phyloP scores from a whole-genome alignment of 2,888 invertebrate species.

The Hypolimnas misippus region DNA sequence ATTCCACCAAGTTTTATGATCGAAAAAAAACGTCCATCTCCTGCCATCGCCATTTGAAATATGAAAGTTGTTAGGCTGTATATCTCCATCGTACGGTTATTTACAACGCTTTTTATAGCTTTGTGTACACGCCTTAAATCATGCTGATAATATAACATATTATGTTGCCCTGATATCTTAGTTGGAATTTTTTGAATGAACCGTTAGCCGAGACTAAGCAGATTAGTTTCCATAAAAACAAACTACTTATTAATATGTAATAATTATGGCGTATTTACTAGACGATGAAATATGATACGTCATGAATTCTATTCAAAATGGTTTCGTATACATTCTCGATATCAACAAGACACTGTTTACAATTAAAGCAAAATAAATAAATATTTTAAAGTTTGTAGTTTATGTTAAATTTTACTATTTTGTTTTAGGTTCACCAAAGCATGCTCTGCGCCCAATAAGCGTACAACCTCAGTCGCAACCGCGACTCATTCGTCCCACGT shows the following conservation, averaged over 20 bases:
- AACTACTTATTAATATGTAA: background rate
- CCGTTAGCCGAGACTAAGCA: background rate
- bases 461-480: slow-evolving; percentile 37
- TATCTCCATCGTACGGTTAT: slow-evolving; percentile 69
- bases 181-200: slow-evolving; percentile 53
- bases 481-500: slow-evolving; percentile 51
- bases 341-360: background rate
- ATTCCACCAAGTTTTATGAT: slow-evolving; percentile 62
- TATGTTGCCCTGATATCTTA: slow-evolving; percentile 56
- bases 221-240: slow-evolving; percentile 7
- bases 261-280: background rate
- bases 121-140: slow-evolving; percentile 70
- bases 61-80: slow-evolving; percentile 77
- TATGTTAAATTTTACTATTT: background rate
- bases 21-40: slow-evolving; percentile 41
- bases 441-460: slow-evolving; percentile 32
- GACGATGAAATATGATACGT: background rate
- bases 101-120: slow-evolving; percentile 70
- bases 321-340: slow-evolving; percentile 1
- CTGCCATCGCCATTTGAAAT: slow-evolving; percentile 75
- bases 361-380: no score
- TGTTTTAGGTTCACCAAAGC: slow-evolving; percentile 35
- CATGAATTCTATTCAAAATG: background rate
- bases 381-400: no score
- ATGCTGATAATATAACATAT: slow-evolving; percentile 41